These are phyloP conservation scores for Murina feae DNA, from an alignment of 2,113 vertebrate genomes.

Conservation along the genomic window DNA sequence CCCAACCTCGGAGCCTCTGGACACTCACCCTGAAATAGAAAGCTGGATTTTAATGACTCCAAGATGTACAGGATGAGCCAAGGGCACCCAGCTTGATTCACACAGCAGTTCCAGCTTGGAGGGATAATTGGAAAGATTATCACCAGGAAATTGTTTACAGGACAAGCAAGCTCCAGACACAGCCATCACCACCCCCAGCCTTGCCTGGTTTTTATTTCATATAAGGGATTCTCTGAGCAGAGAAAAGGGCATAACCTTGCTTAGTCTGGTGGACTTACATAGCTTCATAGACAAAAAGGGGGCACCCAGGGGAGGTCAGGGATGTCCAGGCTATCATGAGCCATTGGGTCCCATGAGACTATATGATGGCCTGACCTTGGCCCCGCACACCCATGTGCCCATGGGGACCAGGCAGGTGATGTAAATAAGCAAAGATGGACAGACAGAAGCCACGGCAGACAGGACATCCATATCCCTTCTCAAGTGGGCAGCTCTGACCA, in stretches of 20 bases:
- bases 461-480: neutral
- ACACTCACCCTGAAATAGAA: conserved; percentile 42
- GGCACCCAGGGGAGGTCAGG: neutral
- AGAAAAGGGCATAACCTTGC: neutral
- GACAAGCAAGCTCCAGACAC: conserved; percentile 36
- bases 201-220: conserved; percentile 54
- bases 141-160: conserved; percentile 68
- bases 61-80: conserved; percentile 56
- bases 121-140: conserved; percentile 69
- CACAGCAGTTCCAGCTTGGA: conserved; percentile 35
- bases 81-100: conserved; percentile 42
- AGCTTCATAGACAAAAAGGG: neutral
- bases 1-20: neutral
- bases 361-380: neutral
- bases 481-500: neutral
- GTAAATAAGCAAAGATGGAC: neutral
- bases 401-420: neutral
- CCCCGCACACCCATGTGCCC: neutral
- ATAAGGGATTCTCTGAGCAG: conserved; percentile 22
- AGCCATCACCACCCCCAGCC: neutral
- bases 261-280: neutral
- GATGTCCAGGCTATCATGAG: neutral
- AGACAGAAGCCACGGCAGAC: neutral
- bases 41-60: conserved; percentile 48
- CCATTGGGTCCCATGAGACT: neutral